A percentile compares a stretch with the other conserved stretches of the same genome.
Conservation (phyloP, 2,797 vertebrate genomes). For the Xiphophorus birchmanni region DNA sequence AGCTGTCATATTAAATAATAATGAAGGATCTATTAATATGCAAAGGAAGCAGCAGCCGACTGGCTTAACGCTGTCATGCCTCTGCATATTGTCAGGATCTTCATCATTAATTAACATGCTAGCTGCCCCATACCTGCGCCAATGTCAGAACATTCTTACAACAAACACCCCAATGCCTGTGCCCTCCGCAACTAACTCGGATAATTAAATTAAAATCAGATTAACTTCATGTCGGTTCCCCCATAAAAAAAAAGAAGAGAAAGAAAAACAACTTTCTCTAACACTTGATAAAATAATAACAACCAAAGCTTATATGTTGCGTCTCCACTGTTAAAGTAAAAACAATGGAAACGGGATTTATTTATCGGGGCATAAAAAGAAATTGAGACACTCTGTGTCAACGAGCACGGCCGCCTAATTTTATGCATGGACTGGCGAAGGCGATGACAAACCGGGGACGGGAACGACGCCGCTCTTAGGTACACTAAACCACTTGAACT, state of each 20-base stretch:
- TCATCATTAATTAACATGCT: slow-evolving; percentile 91
- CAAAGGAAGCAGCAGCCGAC: slow-evolving; percentile 88
- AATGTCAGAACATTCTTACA: slow-evolving; percentile 89
- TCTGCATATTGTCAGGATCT: slow-evolving; percentile 90
- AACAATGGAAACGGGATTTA: slow-evolving; percentile 70
- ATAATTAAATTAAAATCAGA: slow-evolving; percentile 90
- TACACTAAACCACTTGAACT: slow-evolving; percentile 71
- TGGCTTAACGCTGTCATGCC: slow-evolving; percentile 90
- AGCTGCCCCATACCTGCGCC: slow-evolving; percentile 89
- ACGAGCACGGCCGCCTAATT: slow-evolving; percentile 65
- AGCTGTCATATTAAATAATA: slow-evolving; percentile 93
- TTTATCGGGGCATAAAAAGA: slow-evolving; percentile 67
- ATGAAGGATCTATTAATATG: slow-evolving; percentile 92
- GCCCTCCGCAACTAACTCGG: slow-evolving; percentile 81
- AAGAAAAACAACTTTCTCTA: slow-evolving; percentile 71
- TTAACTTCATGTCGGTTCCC: slow-evolving; percentile 82
- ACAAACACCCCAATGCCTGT: slow-evolving; percentile 83
- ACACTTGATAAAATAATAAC: slow-evolving; percentile 22
- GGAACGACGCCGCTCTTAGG: slow-evolving; percentile 60
- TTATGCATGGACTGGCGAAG: slow-evolving; percentile 65
- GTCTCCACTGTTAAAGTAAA: slow-evolving; percentile 48
- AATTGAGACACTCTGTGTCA: slow-evolving; percentile 67
- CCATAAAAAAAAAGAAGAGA: slow-evolving; percentile 75
- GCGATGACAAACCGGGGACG: slow-evolving; percentile 69
- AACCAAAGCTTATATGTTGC: slow-evolving; percentile 68